Percentiles rank a stretch among this genome's conserved stretches.
phyloP scores from a whole-genome alignment of 1,140 invertebrate genomes.

The Himalopsyche phryganea region DNA sequence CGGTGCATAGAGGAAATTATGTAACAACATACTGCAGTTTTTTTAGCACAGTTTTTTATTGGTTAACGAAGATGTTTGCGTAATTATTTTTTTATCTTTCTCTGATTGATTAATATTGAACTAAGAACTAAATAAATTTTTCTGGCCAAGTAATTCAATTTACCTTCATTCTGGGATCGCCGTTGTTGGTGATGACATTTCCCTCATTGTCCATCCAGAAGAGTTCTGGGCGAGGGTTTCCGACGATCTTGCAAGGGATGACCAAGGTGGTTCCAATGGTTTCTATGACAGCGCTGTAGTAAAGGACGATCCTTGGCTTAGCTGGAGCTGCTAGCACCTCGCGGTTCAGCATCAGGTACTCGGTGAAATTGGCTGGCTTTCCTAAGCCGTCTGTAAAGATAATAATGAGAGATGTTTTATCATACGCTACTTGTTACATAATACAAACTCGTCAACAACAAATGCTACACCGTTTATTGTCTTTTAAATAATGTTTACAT shows the following conservation, averaged over 20 bases:
- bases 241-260: conserved; percentile 67
- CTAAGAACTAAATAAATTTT: too few relatives aligned
- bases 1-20: too few relatives aligned
- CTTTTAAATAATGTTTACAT: too few relatives aligned
- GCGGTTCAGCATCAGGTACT: conserved; percentile 38
- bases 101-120: too few relatives aligned
- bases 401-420: neutral
- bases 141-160: too few relatives aligned
- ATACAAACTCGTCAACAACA: too few relatives aligned
- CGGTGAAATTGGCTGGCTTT: conserved; percentile 30
- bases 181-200: conserved; percentile 48
- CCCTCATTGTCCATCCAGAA: conserved; percentile 65
- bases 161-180: conserved; percentile 51
- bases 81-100: too few relatives aligned
- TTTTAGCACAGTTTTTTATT: too few relatives aligned
- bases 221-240: conserved; percentile 60
- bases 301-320: conserved; percentile 54
- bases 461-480: too few relatives aligned
- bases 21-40: too few relatives aligned
- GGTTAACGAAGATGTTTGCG: too few relatives aligned
- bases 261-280: conserved; percentile 60
- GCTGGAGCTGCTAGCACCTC: conserved; percentile 44
- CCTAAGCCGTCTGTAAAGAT: neutral
- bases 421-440: neutral
- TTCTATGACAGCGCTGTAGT: conserved; percentile 54